These are phyloP conservation scores for Capitulum mitella DNA, from an alignment of 2,888 invertebrate species.

Conservation along the genomic window DNA sequence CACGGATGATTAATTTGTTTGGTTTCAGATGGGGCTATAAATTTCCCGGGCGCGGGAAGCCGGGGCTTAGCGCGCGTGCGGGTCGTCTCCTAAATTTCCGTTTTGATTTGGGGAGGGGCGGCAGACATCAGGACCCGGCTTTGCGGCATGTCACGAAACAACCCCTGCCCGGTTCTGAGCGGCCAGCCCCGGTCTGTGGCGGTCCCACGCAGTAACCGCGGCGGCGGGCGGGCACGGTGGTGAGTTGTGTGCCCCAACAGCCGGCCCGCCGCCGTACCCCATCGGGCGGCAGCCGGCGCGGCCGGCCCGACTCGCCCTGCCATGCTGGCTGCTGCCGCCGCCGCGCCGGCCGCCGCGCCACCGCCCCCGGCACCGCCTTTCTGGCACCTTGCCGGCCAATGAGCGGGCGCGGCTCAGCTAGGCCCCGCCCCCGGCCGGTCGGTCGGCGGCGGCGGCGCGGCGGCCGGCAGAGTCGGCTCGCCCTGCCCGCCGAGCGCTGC, in stretches of 20 bases:
- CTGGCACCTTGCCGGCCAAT: slow-evolving; percentile 3
- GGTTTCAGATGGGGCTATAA: slow-evolving; percentile 11
- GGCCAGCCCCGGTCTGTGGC: no score
- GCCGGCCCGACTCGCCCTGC: not conserved
- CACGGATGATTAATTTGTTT: slow-evolving; percentile 13
- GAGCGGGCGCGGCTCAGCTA: not conserved
- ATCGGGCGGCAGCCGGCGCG: not conserved
- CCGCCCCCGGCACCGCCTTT: not conserved
- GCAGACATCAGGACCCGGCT: not conserved
- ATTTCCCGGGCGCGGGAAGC: not conserved
- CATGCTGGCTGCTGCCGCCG: not conserved
- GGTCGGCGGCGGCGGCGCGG: not conserved
- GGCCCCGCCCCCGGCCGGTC: not conserved
- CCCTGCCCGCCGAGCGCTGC: not conserved
- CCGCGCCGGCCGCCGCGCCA: not conserved
- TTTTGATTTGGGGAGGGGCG: not conserved
- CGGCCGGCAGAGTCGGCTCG: not conserved
- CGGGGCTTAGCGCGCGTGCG: no score
- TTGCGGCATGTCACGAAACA: not conserved
- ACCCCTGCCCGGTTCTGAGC: no score
- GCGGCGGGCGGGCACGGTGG: not conserved
- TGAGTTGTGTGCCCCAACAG: not conserved
- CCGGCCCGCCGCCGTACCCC: not conserved
- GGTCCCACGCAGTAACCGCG: no score
- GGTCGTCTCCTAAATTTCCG: not conserved